These are phyloP conservation scores for Stigmatopora nigra DNA, from an alignment of 2,113 vertebrate genomes.

Conservation along the genomic window DNA sequence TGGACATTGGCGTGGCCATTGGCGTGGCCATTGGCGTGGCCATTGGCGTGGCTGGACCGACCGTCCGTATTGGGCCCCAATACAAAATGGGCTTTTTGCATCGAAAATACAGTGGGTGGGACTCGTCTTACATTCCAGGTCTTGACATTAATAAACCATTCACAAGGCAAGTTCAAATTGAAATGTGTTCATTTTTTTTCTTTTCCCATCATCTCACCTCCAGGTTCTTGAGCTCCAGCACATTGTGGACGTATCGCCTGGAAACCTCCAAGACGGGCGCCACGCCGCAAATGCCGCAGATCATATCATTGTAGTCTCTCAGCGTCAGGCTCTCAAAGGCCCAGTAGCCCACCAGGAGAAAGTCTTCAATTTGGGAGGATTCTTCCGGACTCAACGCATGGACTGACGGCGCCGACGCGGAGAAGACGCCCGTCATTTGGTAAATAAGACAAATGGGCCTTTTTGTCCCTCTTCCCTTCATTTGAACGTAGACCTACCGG, in stretches of 20 bases:
- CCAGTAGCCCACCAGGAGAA: conserved; percentile 92
- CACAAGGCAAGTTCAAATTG: background rate
- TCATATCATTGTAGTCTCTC: conserved; percentile 98
- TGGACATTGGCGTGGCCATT: no score
- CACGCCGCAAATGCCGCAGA: conserved; percentile 93
- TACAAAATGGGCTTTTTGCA: no score
- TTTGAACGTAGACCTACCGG: conserved; percentile 62
- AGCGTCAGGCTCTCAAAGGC: conserved; percentile 93
- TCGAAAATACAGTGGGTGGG: no score
- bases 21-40: no score
- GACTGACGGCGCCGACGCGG: conserved; percentile 58
- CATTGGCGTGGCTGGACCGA: no score
- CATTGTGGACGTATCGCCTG: conserved; percentile 76
- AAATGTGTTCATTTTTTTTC: background rate
- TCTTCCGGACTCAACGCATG: conserved; percentile 74
- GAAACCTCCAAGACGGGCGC: conserved; percentile 90
- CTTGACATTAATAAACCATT: no score
- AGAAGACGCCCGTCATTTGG: background rate
- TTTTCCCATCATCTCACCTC: conserved; percentile 67
- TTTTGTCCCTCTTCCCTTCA: no score
- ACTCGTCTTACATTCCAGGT: no score
- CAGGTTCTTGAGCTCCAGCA: conserved; percentile 85
- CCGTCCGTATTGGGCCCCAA: no score
- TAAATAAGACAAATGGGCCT: background rate
- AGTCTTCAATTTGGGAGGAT: conserved; percentile 75